These are phyloP conservation scores for Dendrocincla fuliginosa DNA, from an alignment of 2,797 vertebrate species.

Conservation along the genomic window DNA sequence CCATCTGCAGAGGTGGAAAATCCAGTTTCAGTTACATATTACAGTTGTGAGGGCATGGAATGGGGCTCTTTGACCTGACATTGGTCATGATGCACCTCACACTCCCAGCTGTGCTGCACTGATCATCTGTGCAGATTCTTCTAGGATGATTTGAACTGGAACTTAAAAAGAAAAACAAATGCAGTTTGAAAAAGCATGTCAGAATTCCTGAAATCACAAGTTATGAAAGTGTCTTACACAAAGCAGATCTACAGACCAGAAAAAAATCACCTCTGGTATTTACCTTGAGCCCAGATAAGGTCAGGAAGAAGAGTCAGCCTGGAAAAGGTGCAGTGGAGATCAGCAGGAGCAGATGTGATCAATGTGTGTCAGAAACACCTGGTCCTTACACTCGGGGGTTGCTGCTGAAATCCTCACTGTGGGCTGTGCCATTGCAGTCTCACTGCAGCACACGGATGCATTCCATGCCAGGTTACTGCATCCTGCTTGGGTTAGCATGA, in stretches of 20 bases:
- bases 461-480: rapidly evolving
- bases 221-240: not conserved
- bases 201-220: not conserved
- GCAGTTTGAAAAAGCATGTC: rapidly evolving
- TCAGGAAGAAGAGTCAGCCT: not conserved
- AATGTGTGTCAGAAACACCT: not conserved
- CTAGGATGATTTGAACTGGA: not conserved
- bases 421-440: not conserved
- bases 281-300: not conserved
- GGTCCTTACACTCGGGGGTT: not conserved
- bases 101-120: rapidly evolving
- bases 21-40: not conserved
- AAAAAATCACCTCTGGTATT: not conserved
- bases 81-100: rapidly evolving
- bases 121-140: not conserved
- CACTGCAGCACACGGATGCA: rapidly evolving
- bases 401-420: not conserved
- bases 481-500: rapidly evolving
- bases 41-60: rapidly evolving
- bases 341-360: not conserved
- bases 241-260: not conserved
- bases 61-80: not conserved
- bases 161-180: not conserved
- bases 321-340: not conserved
- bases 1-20: not conserved